A percentile compares a stretch with the other conserved stretches of the same genome.
Conservation (phyloP, 2,797 vertebrate genomes). For the Huso huso region DNA sequence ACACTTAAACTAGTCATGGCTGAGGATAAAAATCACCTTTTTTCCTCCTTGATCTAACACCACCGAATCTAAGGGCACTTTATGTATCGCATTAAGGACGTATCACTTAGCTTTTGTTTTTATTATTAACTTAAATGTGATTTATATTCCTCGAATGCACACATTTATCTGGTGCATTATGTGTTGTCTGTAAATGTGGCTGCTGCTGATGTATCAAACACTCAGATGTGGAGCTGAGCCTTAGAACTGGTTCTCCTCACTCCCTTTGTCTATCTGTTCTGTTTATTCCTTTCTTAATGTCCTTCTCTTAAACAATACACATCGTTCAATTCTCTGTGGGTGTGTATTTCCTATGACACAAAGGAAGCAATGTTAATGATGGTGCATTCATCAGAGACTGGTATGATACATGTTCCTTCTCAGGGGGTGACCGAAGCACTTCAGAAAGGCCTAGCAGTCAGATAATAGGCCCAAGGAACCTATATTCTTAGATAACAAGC, state of each 20-base stretch:
- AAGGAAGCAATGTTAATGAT: too few species aligned
- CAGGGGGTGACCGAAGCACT: too few species aligned
- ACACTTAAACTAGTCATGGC: conserved; percentile 29
- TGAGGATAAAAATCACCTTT: conserved; percentile 26
- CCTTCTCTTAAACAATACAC: conserved; percentile 5
- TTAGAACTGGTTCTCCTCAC: conserved; percentile 38
- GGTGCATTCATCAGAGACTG: too few species aligned
- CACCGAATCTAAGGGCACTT: conserved; percentile 80
- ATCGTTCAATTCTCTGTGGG: too few species aligned
- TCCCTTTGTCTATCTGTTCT: conserved; percentile 30
- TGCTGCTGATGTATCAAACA: conserved; percentile 57
- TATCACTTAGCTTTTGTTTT: conserved; percentile 50
- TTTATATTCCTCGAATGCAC: conserved; percentile 51
- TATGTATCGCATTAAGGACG: conserved; percentile 65
- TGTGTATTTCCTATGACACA: too few species aligned
- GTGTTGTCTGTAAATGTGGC: conserved; percentile 61
- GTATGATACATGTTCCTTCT: too few species aligned
- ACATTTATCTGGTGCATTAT: conserved; percentile 56
- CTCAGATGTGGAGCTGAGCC: conserved; percentile 50
- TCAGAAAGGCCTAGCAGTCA: too few species aligned
- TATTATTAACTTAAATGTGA: conserved; percentile 65
- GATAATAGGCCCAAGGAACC: too few species aligned
- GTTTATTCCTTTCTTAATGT: conserved; percentile 22
- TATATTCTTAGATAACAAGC: too few species aligned
- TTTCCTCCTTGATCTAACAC: conserved; percentile 49